Base-by-base conservation (phyloP, 2,797 vertebrate species). In the Coracias cyanogaster region DNA sequence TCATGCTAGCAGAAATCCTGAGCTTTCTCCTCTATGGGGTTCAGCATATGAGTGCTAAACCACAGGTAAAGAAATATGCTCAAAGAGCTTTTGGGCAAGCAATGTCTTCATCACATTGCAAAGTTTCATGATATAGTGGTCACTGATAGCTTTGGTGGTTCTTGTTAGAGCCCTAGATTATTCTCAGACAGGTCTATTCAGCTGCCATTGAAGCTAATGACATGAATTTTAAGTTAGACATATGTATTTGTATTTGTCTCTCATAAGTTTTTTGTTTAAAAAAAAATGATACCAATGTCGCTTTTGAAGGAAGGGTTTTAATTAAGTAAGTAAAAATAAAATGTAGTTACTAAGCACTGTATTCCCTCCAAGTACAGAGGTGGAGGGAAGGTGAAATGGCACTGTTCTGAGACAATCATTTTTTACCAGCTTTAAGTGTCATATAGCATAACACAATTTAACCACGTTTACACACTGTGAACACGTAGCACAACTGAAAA, bases 281-380 rank as follows among this genome's bases (percentile, higher is more conserved):
- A 82, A 57, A 57, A 39, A 80, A 48, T 29, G 17, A 64, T 95
- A 86, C 45, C 48, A 51, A 73, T 51, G 8, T 85, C 43, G 22
- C 52, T 94, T 94, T 89, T 92, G 13, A 83, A 91, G 78, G 79
- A 87, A 93, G 16, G 51, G 28, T 45, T 97, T 96, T 96, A 96
- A 93, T 95, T 67, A 87, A 45, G 15, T 51, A 45, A 73, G 24
- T 55, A 65, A 85, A 93, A 89, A 65, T 65, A 88, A 43, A 66
- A 67, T 6, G n/a, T 46, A 64, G 33, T 52, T 82, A 52, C 29
- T 82, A 51, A 67, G 74, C 20, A 46, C 13, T 80, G n/a, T 82
- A n/a, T 93, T 89, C 61, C 81, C 86, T 89, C 89, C 64, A 12
- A 89, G 64, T 77, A 82, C 58, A 89, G 74, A 73, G 15, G 15